Conservation (phyloP, 1,140 invertebrate species). For the Listronotus oregonensis region DNA sequence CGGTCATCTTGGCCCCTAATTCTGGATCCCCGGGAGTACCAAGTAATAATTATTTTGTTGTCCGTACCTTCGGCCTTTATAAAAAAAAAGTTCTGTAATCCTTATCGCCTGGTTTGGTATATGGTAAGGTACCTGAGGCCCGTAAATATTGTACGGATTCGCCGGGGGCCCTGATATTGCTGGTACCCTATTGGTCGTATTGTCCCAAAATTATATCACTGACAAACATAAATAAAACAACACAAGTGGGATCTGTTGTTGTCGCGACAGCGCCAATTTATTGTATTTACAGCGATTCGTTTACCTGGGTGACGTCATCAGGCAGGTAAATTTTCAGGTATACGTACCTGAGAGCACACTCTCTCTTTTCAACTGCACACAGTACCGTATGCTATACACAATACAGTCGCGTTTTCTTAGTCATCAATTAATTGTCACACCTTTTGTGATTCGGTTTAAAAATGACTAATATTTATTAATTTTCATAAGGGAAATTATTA, state of each 20-base stretch:
- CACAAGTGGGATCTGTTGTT: slow-evolving; percentile 40
- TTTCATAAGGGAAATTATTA: too few relatives aligned
- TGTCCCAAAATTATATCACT: slow-evolving; percentile 43
- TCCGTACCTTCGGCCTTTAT: slow-evolving; percentile 75
- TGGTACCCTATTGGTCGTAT: slow-evolving; percentile 32
- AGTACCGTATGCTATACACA: not conserved
- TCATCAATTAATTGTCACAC: slow-evolving; percentile 4
- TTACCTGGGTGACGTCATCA: slow-evolving; percentile 35
- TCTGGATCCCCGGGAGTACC: slow-evolving; percentile 51
- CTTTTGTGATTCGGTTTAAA: not conserved
- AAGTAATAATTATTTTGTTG: slow-evolving; percentile 59
- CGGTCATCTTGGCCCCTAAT: slow-evolving; percentile 62
- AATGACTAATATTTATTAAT: too few relatives aligned
- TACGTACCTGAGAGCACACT: not conserved
- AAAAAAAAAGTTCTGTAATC: slow-evolving; percentile 72
- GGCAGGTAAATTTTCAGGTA: slow-evolving; percentile 25
- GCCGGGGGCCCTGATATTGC: slow-evolving; percentile 32
- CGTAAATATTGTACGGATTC: slow-evolving; percentile 38
- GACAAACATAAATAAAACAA: slow-evolving; percentile 42
- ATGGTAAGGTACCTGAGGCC: slow-evolving; percentile 32
- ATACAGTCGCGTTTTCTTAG: slow-evolving; percentile 4
- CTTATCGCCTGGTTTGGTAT: slow-evolving; percentile 64
- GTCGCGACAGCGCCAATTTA: slow-evolving; percentile 41
- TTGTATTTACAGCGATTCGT: slow-evolving; percentile 22
- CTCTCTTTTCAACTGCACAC: not conserved